Conservation (phyloP, 2,888 invertebrate species). For the Invenusta paracnida region DNA sequence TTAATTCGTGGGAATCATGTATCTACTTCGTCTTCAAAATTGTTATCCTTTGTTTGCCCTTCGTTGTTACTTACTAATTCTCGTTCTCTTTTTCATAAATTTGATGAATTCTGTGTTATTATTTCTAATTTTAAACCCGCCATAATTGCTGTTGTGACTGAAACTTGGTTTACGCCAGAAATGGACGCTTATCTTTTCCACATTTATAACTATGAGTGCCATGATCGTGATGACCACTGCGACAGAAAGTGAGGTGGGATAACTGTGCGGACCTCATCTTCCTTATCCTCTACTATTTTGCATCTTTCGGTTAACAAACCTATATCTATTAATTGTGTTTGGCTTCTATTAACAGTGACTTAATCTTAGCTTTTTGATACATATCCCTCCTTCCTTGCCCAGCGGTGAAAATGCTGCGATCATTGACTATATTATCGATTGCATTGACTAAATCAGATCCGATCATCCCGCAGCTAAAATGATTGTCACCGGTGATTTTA, state of each 20-base stretch:
- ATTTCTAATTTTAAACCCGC: background rate
- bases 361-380: slow-evolving; percentile 11
- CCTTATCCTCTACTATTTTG: slow-evolving; percentile 17
- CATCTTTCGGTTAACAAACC: slow-evolving; percentile 13
- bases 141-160: background rate
- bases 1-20: background rate
- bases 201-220: background rate
- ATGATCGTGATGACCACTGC: background rate
- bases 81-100: background rate
- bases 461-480: background rate
- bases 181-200: background rate
- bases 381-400: background rate
- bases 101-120: background rate
- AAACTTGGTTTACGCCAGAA: background rate
- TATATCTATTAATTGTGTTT: slow-evolving; percentile 17
- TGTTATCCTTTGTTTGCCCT: background rate
- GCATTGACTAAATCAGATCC: slow-evolving; percentile 10
- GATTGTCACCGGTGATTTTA: slow-evolving; percentile 22
- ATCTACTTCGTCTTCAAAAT: background rate
- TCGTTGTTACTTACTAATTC: background rate
- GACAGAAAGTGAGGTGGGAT: background rate
- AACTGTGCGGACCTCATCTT: slow-evolving; percentile 12
- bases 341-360: slow-evolving; percentile 18
- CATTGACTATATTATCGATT: slow-evolving; percentile 18
- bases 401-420: background rate